phyloP scores from a whole-genome alignment of 2,888 invertebrate species.

The Phasia obesa region DNA sequence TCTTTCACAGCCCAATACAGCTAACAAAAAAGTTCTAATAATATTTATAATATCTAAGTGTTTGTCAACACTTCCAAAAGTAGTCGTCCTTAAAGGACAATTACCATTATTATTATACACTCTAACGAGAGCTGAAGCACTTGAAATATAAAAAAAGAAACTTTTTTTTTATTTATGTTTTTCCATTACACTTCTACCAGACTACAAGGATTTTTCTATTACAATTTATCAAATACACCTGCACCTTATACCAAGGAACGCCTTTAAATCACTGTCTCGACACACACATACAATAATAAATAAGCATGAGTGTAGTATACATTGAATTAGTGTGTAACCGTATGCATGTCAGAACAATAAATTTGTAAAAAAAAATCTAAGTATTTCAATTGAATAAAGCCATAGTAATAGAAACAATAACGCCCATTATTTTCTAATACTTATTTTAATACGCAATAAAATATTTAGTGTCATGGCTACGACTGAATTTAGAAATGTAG shows the following conservation, averaged over 20 bases:
- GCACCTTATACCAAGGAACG: conserved; percentile 33
- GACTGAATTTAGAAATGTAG: neutral
- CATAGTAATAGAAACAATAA: conserved; percentile 35
- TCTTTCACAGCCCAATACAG: neutral
- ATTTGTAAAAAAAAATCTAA: conserved; percentile 40
- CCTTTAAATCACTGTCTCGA: conserved; percentile 48
- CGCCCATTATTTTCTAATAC: conserved; percentile 24
- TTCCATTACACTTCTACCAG: neutral
- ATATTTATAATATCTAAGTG: conserved; percentile 16
- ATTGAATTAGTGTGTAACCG: neutral
- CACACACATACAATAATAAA: conserved; percentile 23
- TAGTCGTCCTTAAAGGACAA: conserved; percentile 17
- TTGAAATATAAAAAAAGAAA: conserved; percentile 6
- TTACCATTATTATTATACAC: conserved; percentile 16
- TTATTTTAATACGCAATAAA: conserved; percentile 48
- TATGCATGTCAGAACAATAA: conserved; percentile 53
- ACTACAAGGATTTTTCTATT: neutral
- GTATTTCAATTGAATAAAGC: conserved; percentile 21
- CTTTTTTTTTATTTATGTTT: neutral
- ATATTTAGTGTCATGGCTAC: conserved; percentile 43
- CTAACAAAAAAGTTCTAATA: neutral
- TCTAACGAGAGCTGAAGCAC: too few species aligned
- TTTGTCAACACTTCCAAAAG: neutral
- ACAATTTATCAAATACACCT: conserved; percentile 52
- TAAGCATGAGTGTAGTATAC: neutral